phyloP scores from a whole-genome alignment of 2,797 vertebrate species.

The Cyclopterus lumpus region DNA sequence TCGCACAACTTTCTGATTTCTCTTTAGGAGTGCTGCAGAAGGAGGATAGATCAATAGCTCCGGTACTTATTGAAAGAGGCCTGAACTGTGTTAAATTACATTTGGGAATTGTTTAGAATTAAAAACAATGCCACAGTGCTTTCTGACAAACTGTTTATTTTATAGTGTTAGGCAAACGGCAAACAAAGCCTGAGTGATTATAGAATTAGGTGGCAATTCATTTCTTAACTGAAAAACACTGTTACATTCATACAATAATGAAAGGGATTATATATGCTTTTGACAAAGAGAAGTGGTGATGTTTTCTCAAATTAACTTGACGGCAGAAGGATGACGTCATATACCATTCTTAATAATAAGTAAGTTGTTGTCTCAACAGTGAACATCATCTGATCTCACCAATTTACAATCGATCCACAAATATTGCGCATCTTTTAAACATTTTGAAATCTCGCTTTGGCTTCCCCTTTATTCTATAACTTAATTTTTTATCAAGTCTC shows the following conservation, averaged over 20 bases:
- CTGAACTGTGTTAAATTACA: constrained; percentile 65
- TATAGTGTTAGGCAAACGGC: constrained; percentile 67
- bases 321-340: constrained; percentile 10
- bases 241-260: constrained; percentile 27
- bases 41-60: constrained; percentile 52
- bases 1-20: constrained; percentile 79
- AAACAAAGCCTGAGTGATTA: constrained; percentile 65
- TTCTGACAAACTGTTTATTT: constrained; percentile 72
- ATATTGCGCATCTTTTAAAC: background rate
- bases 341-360: background rate
- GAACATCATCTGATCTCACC: background rate
- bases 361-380: background rate
- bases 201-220: constrained; percentile 52
- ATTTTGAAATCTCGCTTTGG: background rate
- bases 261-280: constrained; percentile 24
- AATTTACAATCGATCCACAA: background rate
- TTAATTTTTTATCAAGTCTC: background rate
- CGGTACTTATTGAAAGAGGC: constrained; percentile 60
- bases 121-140: constrained; percentile 67
- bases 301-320: constrained; percentile 2
- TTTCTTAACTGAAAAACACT: constrained; percentile 50
- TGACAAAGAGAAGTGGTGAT: constrained; percentile 14
- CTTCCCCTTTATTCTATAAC: background rate
- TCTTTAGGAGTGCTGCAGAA: constrained; percentile 65
- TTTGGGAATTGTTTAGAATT: constrained; percentile 71